Percentiles rank a stretch among this genome's conserved stretches.
Conservation (phyloP, 2,113 vertebrate species). For the Anolis sagrei region DNA sequence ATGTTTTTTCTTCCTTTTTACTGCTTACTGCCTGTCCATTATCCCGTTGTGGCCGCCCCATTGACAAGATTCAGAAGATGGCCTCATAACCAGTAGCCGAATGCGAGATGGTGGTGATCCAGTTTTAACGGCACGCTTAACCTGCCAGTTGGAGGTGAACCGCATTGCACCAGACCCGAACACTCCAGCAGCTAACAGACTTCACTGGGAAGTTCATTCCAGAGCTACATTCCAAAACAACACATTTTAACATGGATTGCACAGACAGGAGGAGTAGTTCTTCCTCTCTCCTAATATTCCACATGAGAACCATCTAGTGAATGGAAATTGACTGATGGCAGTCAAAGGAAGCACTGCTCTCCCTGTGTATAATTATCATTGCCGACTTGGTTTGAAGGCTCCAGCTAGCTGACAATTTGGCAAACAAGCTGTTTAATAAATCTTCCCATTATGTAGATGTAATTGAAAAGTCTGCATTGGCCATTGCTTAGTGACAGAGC, state of each 20-base stretch:
- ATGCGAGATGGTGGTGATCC: neutral
- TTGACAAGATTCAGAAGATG: neutral
- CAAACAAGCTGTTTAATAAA: no score
- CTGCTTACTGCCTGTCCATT: neutral
- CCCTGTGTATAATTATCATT: no score
- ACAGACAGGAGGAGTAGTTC: neutral
- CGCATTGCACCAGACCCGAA: neutral
- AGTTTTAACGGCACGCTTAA: neutral
- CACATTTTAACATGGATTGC: neutral
- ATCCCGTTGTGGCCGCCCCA: neutral
- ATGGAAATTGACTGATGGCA: neutral
- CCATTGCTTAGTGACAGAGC: no score
- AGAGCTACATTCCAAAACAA: constrained; percentile 6
- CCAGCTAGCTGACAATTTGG: no score
- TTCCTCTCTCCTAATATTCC: neutral
- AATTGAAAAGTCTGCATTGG: no score
- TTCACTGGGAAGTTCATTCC: constrained; percentile 16
- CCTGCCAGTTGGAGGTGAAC: neutral
- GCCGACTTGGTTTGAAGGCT: no score
- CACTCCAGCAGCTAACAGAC: neutral
- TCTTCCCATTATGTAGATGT: no score
- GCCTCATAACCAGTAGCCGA: neutral
- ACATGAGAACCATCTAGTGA: neutral
- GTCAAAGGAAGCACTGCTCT: neutral
- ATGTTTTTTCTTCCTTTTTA: neutral